These are phyloP conservation scores for Monopterus albus DNA, from an alignment of 2,113 vertebrate species.

Conservation along the genomic window DNA sequence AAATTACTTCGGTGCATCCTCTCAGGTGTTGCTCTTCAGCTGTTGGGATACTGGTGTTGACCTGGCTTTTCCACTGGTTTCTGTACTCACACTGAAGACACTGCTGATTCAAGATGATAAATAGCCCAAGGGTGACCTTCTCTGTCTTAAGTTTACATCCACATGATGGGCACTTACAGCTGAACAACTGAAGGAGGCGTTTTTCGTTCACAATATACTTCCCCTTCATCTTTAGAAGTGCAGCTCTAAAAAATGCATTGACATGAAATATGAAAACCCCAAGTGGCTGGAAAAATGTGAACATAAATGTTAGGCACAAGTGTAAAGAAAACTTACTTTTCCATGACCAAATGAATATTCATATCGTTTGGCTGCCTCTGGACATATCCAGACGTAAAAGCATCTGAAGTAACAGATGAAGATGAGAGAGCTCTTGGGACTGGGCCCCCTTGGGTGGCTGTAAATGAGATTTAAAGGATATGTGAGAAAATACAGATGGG, in stretches of 20 bases:
- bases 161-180: constrained; percentile 34
- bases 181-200: constrained; percentile 36
- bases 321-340: constrained; percentile 37
- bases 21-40: neutral
- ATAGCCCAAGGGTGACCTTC: constrained; percentile 22
- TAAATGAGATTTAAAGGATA: neutral
- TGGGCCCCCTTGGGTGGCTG: constrained; percentile 4
- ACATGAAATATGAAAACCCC: neutral
- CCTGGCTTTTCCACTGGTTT: constrained; percentile 47
- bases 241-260: constrained; percentile 24
- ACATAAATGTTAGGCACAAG: neutral
- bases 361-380: neutral
- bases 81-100: constrained; percentile 48
- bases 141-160: constrained; percentile 20
- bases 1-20: neutral
- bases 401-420: neutral
- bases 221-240: constrained; percentile 15
- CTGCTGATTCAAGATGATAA: constrained; percentile 30
- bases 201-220: constrained; percentile 50
- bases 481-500: neutral
- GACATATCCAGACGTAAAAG: neutral
- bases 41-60: neutral
- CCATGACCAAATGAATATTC: constrained; percentile 8
- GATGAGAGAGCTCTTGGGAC: neutral
- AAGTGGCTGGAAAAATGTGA: neutral